Evolutionary conservation across 2,113 vertebrate genomes (phyloP).

Genomic region (Loxodonta africana): DNA sequence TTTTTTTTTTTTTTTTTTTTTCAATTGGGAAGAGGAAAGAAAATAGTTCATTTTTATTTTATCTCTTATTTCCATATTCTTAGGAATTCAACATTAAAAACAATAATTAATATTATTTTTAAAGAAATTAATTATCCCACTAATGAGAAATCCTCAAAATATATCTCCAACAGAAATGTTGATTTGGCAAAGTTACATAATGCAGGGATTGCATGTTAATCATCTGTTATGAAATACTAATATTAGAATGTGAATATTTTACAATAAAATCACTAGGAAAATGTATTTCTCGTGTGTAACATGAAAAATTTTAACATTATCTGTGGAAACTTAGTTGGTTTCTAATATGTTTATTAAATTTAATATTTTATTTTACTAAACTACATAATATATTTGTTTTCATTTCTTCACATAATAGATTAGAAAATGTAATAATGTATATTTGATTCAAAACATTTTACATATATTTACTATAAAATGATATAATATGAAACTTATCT

Average conservation of each 20-base stretch:
- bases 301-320: slow-evolving; percentile 48
- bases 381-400: not conserved
- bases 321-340: not conserved
- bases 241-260: not conserved
- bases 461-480: slow-evolving; percentile 14
- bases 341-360: slow-evolving; percentile 22
- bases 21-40: not conserved
- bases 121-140: not conserved
- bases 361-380: slow-evolving; percentile 45
- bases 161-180: not conserved
- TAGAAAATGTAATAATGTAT: not conserved
- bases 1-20: slow-evolving; percentile 2
- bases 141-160: not conserved
- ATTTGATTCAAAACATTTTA: slow-evolving; percentile 15
- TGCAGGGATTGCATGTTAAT: not conserved
- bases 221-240: not conserved
- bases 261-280: not conserved
- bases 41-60: not conserved
- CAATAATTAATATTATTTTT: not conserved
- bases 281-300: not conserved
- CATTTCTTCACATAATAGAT: not conserved
- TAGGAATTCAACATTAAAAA: not conserved
- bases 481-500: not conserved
- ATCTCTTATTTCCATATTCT: not conserved
- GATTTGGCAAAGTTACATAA: not conserved